phyloP scores from a whole-genome alignment of 2,113 vertebrate genomes.

The Poicephalus meyeri region DNA sequence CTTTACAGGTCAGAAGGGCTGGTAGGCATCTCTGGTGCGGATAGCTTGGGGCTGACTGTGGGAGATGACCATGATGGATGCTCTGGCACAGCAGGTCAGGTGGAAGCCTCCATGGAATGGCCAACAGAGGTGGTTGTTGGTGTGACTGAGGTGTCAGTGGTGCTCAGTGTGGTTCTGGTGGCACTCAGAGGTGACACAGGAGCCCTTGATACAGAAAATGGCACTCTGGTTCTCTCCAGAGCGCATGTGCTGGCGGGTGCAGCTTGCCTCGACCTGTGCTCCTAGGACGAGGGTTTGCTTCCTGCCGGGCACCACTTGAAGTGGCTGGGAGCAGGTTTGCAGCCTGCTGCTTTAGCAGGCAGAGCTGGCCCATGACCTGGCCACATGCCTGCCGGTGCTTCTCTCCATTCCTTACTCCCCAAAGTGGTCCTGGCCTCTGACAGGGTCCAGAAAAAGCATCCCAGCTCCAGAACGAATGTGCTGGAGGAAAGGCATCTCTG shows the following conservation, averaged over 20 bases:
- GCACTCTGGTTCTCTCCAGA: neutral
- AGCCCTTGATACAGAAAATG: neutral
- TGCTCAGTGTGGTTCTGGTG: neutral
- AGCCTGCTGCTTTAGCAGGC: neutral
- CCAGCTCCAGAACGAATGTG: neutral
- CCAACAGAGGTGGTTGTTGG: rapidly evolving
- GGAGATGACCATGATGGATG: neutral
- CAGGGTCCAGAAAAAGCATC: neutral
- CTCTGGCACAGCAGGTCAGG: neutral
- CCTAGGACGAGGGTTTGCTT: rapidly evolving
- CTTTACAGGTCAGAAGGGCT: neutral
- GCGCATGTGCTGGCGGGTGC: rapidly evolving
- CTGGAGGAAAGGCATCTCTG: neutral
- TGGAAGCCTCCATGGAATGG: neutral
- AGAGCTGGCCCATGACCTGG: neutral
- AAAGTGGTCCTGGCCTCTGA: neutral
- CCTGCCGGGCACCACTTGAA: neutral
- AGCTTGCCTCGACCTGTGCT: neutral
- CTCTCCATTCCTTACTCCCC: neutral
- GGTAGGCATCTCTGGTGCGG: neutral
- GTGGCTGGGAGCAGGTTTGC: neutral
- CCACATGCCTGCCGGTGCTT: rapidly evolving
- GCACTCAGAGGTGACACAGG: neutral
- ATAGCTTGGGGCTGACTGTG: neutral
- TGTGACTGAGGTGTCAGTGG: neutral